Percentiles rank a stretch among this genome's conserved stretches.
phyloP scores from a whole-genome alignment of 2,797 vertebrate genomes.

The Coccyzus lansbergi region DNA sequence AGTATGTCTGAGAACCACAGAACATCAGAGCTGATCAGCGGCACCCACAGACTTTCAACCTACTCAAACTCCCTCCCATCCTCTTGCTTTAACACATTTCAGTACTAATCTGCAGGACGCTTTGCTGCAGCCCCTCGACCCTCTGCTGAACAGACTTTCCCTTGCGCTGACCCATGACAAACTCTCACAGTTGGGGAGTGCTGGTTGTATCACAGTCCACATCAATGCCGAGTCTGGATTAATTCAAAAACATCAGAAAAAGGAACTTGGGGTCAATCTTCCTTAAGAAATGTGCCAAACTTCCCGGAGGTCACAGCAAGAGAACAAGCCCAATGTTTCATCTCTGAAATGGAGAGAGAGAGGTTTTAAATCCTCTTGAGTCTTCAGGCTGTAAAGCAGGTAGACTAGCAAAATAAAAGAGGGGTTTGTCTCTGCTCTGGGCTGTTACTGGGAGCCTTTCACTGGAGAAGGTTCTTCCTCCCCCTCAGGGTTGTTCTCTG shows the following conservation, averaged over 20 bases:
- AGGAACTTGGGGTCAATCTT: slow-evolving; percentile 54
- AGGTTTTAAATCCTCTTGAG: slow-evolving; percentile 34
- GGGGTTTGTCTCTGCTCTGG: slow-evolving; percentile 24
- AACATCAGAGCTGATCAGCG: background rate
- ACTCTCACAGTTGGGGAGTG: background rate
- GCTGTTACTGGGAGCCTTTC: slow-evolving; percentile 46
- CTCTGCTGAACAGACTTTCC: slow-evolving; percentile 8
- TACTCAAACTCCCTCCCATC: background rate
- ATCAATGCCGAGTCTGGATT: slow-evolving; percentile 19
- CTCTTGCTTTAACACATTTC: background rate
- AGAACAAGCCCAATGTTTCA: slow-evolving; percentile 40
- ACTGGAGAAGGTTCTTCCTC: slow-evolving; percentile 42
- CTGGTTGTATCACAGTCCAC: background rate
- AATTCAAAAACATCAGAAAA: slow-evolving; percentile 63
- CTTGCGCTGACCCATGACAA: slow-evolving; percentile 49
- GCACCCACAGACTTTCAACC: background rate
- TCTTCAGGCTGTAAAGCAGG: slow-evolving; percentile 10
- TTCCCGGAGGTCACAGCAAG: slow-evolving; percentile 35
- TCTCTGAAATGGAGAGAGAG: background rate
- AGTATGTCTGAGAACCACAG: background rate
- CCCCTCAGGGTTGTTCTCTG: slow-evolving; percentile 40
- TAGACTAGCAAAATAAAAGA: slow-evolving; percentile 34
- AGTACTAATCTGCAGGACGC: slow-evolving; percentile 21
- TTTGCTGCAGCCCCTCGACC: background rate
- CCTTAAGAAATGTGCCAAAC: slow-evolving; percentile 40